These are phyloP conservation scores for Craniophora ligustri DNA, from an alignment of 2,888 invertebrate genomes.

Conservation along the genomic window DNA sequence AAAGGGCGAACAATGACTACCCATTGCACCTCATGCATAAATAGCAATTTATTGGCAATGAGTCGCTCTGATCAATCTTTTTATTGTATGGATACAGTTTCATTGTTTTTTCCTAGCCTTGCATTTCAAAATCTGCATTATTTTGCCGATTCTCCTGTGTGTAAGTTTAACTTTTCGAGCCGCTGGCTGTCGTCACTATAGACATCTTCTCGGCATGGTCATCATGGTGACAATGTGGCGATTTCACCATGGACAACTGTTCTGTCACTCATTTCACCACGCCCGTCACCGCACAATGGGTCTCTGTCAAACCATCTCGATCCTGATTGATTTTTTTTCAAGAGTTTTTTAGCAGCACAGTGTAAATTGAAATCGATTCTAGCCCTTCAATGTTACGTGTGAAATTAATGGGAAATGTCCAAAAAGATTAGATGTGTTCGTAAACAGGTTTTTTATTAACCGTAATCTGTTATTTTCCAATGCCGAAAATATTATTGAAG, in stretches of 20 bases:
- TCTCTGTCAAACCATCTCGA: conserved; percentile 79
- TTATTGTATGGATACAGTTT: neutral
- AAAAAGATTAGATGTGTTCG: conserved; percentile 54
- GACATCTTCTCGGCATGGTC: conserved; percentile 70
- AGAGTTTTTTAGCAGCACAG: conserved; percentile 68
- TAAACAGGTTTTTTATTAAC: conserved; percentile 43
- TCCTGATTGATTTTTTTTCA: conserved; percentile 87
- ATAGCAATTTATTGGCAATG: conserved; percentile 4
- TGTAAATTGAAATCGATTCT: conserved; percentile 82
- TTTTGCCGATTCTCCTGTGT: no score
- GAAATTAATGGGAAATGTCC: conserved; percentile 64
- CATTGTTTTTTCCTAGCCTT: neutral
- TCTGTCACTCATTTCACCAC: conserved; percentile 78
- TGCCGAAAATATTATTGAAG: conserved; percentile 12
- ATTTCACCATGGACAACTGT: conserved; percentile 79
- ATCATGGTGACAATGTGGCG: conserved; percentile 77
- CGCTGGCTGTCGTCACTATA: conserved; percentile 61
- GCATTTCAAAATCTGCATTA: neutral
- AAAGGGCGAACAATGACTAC: conserved; percentile 3
- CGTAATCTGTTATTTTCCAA: conserved; percentile 7
- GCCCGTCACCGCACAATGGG: conserved; percentile 80
- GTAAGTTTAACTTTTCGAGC: conserved; percentile 60
- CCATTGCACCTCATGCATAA: conserved; percentile 8
- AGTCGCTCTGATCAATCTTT: neutral
- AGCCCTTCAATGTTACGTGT: conserved; percentile 70